Base-by-base conservation (phyloP, 2,113 vertebrate genomes). In the Osmerus eperlanus region DNA sequence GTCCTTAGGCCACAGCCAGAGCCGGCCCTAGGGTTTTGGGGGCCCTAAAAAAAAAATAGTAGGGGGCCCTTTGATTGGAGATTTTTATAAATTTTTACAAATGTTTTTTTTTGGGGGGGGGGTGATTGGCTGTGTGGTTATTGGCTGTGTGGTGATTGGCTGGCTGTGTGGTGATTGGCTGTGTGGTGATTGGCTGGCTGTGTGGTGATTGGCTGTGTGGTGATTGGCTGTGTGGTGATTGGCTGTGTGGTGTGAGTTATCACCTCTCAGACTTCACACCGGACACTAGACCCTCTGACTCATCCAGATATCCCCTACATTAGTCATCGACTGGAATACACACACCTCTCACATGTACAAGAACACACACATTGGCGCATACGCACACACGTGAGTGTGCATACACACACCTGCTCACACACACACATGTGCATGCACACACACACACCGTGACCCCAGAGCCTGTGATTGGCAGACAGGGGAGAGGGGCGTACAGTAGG, bases 261-360 rank as follows among this genome's bases (percentile, higher is more conserved):
- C 79, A 80, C 87, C 75, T 84, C 71, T 77, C 75, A 81, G 84
- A 86, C 84, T 54, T 75, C 78, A 79, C 82, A 88, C 79, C 71
- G 80, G 78, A 89, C 86, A 84, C 84, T 87, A 83, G 83, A 79
- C 71, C 78, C 85, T 91, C 83, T 91, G 91, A 90, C 88, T 91
- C 90, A 90, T 90, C 85, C 88, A 90, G 89, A 92, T 91, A 91
- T 91, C 89, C 90, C 85, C 89, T 79, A 74, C 89, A 86, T 92
- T 91, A 91, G 87, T 92, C 91, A 91, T 87, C 85, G 86, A 79
- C 84, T 85, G 78, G 72, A 90, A 90, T 85, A 90, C 84, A 88
- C 81, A 88, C 86, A 87, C 84, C 82, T 75, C 81, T 78, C 82
- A 81, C 82, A 82, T 80, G 52, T 47, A 72, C 73, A 70, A 12